Base-by-base conservation (phyloP, 2,113 vertebrate genomes). In the Microtus richardsoni region DNA sequence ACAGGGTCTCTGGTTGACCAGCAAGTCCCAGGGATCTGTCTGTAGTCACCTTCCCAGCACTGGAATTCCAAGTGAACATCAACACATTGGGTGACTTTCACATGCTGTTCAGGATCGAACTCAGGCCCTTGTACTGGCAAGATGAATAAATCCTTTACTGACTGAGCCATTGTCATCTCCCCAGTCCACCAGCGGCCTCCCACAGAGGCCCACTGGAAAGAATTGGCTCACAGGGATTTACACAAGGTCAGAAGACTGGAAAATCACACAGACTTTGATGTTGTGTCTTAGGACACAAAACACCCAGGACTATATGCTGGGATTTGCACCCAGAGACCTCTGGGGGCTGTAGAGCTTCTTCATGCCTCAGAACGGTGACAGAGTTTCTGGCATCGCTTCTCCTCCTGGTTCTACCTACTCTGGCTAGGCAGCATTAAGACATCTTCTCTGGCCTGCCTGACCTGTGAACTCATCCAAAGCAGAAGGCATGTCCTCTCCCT, bases 401-500 rank as follows among this genome's bases (percentile, higher is more conserved):
- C 9, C 30, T 74, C 28, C 14, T 12, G 5, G 22, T 3, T 26
- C 21, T 36, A 52, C 52, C 11, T 12, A 0, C 2, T 28, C 41
- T 89, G 58, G 30, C 58, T 14, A 30, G 36, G 1, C 21, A 14
- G 24, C 52, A 9, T 24, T 52, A 41, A 11, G 3, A 1, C 28
- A 24, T 41, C 52, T 41, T 24, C 86, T 60, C 36, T 10, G 13
- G 39, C 49, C 10, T 14, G 3, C 5, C 1, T 64, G 44, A 73
- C 16, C 5, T n/a, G 64, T 36, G 74, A 64, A 44, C 10, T 58
- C 5, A n/a, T 6, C 36, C 44, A 87, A 47, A 73, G 47, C 52
- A 60, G n/a, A 66, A 24, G 39, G 6, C 0, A 0, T 17, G 64
- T 11, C 74, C 28, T 11, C n/a, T 14, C 2, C 30, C 0, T 0